Evolutionary conservation across 2,113 vertebrate species (phyloP), one percentile per base, ranked within the genome.

Genomic region (Felis chaus): DNA sequence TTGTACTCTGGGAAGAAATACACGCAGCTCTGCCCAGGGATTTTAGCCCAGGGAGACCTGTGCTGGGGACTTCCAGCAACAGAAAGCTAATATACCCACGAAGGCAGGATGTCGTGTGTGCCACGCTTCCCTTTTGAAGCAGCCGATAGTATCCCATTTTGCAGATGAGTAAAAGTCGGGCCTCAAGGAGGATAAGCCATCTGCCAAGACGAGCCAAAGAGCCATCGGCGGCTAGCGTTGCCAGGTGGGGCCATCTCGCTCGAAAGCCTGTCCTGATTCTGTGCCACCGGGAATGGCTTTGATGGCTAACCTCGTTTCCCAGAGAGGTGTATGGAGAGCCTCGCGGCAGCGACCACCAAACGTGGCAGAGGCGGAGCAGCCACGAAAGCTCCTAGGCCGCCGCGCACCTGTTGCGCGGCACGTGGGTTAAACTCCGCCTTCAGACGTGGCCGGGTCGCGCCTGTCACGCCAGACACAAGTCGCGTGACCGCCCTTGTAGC

Each of bases 401-500:
- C 0, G 18, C 25, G 74, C 83, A 53, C 33, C 41, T 45, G 39
- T 7, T 14, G 2, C 0, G 0, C 31, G 23, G 8, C 79, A 21
- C 1, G 0, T 4, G 33, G 0, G 4, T 4, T 14, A 4, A 86
- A 45, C 90, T 65, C 83, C 85, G 92, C 97, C 98, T 98, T 97
- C 98, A 96, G 95, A 95, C 86, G 98, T 98, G 94, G 97, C 97
- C 97, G 97, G 78, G 94, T 68, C 92, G 98, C 98, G 97, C 96
- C 97, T 98, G 98, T 98, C 98, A 98, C 63, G 89, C 95, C 96
- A 94, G 96, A 98, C 97, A 94, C 96, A 98, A 97, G 97, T 84
- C 69, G 97, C 97, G 97, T 98, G 98, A 98, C 98, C 98, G 97
- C 94, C 97, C 98, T 98, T 94, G 96, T 93, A 96, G 98, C 89